Base-by-base conservation (phyloP, 2,113 vertebrate genomes). In the Archocentrus centrarchus region DNA sequence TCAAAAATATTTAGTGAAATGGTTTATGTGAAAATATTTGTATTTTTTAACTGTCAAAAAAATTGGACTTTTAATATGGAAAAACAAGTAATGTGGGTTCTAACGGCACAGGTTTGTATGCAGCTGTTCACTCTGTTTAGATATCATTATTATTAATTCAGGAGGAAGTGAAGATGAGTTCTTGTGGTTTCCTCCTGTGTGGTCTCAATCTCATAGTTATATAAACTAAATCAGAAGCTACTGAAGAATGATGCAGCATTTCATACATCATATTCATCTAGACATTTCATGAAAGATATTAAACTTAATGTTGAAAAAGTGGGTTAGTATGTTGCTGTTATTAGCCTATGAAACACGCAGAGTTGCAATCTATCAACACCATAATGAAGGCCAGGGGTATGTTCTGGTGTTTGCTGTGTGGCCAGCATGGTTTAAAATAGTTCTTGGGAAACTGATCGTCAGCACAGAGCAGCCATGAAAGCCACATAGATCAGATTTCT, bases 401-500 rank as follows among this genome's bases (percentile, higher is more conserved):
- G 27, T 32, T 64, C 79, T 75, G 55, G 63, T 75, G 55, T 92
- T 44, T 47, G 35, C 61, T 58, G 58, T 82, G 81, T 84, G 58
- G 68, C 80, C 83, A 79, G 55, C 73, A 44, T 58, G 64, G 86
- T 88, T 91, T 91, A 92, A 94, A 95, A 93, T 93, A 94, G 93
- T 24, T 61, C 61, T 70, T 58, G 60, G 83, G 82, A 92, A 94
- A 85, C 78, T 75, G 91, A 91, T 91, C 73, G 7, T 75, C 75
- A 58, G 37, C 79, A 63, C 84, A 89, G 88, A 91, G 88, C 80
- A 53, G 70, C 84, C 77, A 73, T 17, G 57, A 84, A 92, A 86
- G 70, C 41, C 75, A 39, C 37, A 47, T 8, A 24, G 89, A 61
- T 95, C 81, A 83, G 13, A 84, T 94, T 87, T 82, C 91, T 70